Percentiles rank a stretch among this genome's conserved stretches.
These are phyloP conservation scores for Chrysotoxum bicinctum DNA, from an alignment of 2,888 invertebrate species.

Conservation along the genomic window DNA sequence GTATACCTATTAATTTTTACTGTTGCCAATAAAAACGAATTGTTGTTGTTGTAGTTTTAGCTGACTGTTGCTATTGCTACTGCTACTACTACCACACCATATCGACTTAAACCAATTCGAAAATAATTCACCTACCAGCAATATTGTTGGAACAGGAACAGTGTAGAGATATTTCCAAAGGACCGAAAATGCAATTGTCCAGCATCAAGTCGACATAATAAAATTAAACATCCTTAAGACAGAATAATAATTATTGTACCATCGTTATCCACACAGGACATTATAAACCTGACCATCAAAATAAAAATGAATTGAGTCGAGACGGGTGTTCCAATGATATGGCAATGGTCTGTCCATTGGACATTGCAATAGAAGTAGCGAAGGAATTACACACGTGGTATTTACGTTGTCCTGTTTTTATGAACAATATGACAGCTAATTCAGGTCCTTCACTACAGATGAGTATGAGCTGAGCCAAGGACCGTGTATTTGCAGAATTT, in stretches of 20 bases:
- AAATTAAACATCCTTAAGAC: constrained; percentile 70
- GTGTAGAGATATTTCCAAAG: neutral
- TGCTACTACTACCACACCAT: neutral
- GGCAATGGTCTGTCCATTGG: neutral
- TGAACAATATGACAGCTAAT: constrained; percentile 72
- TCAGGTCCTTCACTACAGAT: constrained; percentile 40
- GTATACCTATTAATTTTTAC: constrained; percentile 64
- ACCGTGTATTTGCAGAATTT: constrained; percentile 52
- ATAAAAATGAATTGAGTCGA: constrained; percentile 33
- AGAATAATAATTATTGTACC: constrained; percentile 64
- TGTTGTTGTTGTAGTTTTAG: neutral
- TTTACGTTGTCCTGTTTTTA: constrained; percentile 55
- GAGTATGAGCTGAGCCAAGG: constrained; percentile 13
- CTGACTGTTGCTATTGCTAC: neutral
- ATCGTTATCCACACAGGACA: constrained; percentile 48
- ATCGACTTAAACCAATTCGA: constrained; percentile 12
- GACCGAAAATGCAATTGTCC: neutral
- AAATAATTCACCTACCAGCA: constrained; percentile 21
- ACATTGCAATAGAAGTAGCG: neutral
- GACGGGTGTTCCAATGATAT: constrained; percentile 32
- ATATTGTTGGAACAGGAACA: neutral
- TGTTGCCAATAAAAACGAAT: constrained; percentile 67
- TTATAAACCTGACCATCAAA: constrained; percentile 51
- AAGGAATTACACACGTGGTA: constrained; percentile 21
- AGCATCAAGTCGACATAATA: constrained; percentile 62